A percentile compares a stretch with the other conserved stretches of the same genome.
phyloP scores from a whole-genome alignment of 2,888 invertebrate species.

The Tridacna crocea region DNA sequence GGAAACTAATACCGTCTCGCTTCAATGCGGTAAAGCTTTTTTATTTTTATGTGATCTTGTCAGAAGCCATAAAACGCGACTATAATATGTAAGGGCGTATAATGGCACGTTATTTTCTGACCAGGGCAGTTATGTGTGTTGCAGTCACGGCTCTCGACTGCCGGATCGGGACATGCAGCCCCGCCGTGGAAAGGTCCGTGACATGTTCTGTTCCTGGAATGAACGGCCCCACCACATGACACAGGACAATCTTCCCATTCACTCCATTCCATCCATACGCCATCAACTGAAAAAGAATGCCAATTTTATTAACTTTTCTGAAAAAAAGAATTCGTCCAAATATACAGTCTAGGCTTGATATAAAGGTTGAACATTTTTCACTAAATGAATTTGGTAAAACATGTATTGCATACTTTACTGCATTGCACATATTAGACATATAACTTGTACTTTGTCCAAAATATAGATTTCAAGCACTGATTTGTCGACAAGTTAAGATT shows the following conservation, averaged over 20 bases:
- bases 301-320: too few relatives aligned
- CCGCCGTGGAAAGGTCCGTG: conserved; percentile 75
- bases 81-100: not conserved
- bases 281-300: conserved; percentile 74
- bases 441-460: too few relatives aligned
- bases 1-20: conserved; percentile 9
- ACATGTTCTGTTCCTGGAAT: conserved; percentile 71
- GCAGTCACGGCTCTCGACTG: conserved; percentile 69
- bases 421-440: too few relatives aligned
- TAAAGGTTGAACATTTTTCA: too few relatives aligned
- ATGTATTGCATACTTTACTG: too few relatives aligned
- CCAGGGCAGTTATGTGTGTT: conserved; percentile 79
- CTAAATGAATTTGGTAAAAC: too few relatives aligned
- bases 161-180: conserved; percentile 70
- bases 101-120: conserved; percentile 56
- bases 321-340: too few relatives aligned
- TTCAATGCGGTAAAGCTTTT: not conserved
- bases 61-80: not conserved
- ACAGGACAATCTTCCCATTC: conserved; percentile 76
- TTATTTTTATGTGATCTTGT: too few relatives aligned
- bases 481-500: too few relatives aligned
- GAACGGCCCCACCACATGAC: conserved; percentile 78
- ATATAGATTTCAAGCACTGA: too few relatives aligned
- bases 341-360: too few relatives aligned
- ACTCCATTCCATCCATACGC: conserved; percentile 76